A percentile compares a stretch with the other conserved stretches of the same genome.
Conservation (phyloP, 2,113 vertebrate species). For the Elephantulus edwardii region DNA sequence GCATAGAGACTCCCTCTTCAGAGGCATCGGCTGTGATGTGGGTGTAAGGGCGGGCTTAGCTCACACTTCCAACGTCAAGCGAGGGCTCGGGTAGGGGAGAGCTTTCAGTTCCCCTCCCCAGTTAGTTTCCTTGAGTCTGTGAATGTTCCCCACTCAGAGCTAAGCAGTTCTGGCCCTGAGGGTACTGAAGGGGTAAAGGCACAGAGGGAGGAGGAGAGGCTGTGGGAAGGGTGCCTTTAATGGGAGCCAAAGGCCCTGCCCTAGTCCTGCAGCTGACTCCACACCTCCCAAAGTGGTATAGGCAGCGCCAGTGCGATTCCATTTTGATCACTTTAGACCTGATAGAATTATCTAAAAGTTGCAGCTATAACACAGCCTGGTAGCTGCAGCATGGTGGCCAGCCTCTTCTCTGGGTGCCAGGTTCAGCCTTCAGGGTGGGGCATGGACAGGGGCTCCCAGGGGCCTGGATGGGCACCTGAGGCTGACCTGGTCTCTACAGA, state of each 20-base stretch:
- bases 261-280: background rate
- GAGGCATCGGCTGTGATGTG: no score
- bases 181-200: background rate
- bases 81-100: background rate
- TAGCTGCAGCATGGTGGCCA: background rate
- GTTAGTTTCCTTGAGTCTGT: background rate
- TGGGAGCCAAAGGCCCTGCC: background rate
- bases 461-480: background rate
- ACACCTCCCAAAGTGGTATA: background rate
- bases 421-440: background rate
- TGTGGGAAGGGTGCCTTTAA: background rate
- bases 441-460: background rate
- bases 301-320: background rate
- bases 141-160: background rate
- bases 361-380: background rate
- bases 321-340: background rate
- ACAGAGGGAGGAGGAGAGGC: no score
- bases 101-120: background rate
- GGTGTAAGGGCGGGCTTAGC: no score
- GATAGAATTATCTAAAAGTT: constrained; percentile 48
- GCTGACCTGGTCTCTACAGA: background rate
- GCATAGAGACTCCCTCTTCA: background rate
- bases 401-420: background rate
- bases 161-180: background rate
- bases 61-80: no score